These are phyloP conservation scores for Penaeus chinensis DNA, from an alignment of 1,140 invertebrate genomes.

Conservation along the genomic window DNA sequence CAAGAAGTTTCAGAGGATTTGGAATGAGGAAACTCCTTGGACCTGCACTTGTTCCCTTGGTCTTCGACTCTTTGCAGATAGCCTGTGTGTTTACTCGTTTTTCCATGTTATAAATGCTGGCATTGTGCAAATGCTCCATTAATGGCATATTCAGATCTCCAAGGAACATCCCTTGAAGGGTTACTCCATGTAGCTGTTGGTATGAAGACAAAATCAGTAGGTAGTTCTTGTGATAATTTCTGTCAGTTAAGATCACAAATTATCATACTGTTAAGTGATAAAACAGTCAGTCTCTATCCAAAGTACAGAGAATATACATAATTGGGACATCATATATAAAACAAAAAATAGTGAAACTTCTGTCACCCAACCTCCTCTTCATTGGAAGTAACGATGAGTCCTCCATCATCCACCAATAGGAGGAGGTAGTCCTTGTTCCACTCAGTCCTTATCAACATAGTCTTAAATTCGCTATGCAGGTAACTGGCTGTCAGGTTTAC, in stretches of 20 bases:
- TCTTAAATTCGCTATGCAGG: conserved; percentile 16
- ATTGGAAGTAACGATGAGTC: conserved; percentile 38
- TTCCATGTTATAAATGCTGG: conserved; percentile 41
- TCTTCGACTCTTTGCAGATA: conserved; percentile 23
- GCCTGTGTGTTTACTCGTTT: conserved; percentile 35
- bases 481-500: conserved; percentile 36
- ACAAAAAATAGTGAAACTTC: too few relatives aligned
- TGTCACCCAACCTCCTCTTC: conserved; percentile 2
- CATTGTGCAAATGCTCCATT: conserved; percentile 31
- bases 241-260: too few relatives aligned
- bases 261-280: too few relatives aligned
- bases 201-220: neutral
- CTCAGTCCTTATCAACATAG: conserved; percentile 2
- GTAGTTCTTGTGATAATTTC: too few relatives aligned
- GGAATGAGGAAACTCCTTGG: conserved; percentile 34
- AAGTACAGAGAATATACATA: too few relatives aligned
- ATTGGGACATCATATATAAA: too few relatives aligned
- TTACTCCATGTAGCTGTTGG: conserved; percentile 36
- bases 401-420: conserved; percentile 40
- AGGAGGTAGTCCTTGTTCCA: conserved; percentile 34
- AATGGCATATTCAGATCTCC: conserved; percentile 42
- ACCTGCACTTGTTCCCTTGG: conserved; percentile 28
- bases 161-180: conserved; percentile 41
- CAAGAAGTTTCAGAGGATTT: conserved; percentile 9
- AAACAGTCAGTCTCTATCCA: too few relatives aligned